Base-by-base conservation (phyloP, 2,113 vertebrate genomes). In the Tupaia tana region DNA sequence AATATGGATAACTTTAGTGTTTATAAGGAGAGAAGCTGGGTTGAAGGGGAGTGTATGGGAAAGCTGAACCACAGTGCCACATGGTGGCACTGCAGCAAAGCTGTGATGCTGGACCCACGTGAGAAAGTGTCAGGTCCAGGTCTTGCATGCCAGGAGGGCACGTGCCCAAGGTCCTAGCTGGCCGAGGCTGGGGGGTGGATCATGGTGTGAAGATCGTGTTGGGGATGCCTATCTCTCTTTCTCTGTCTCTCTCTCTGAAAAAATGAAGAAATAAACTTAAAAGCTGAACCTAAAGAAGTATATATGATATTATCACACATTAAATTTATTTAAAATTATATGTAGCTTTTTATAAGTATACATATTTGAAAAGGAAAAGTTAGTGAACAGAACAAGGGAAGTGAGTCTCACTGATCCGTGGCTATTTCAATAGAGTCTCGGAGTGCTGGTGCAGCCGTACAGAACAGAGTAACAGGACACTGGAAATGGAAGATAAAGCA, bases 341-440 rank as follows among this genome's bases (percentile, higher is more conserved):
- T 89, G 89, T 54, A 34, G 84, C 19, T 70, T 10, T 84, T 88
- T 86, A 31, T 27, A 77, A n/a, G 22, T 63, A 89, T 34, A 34
- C 89, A 91, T 86, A 94, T 80, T 94, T 93, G 27, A 93, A 92
- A 79, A 90, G 74, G 34, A 92, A 89, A 77, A 95, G 69, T 66
- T 77, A 85, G 59, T 16, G 86, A 95, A 25, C 25, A 94, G 58
- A 85, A 69, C 8, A 78, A 91, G 29, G 86, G 31, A 91, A 95
- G 31, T 61, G 14, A 96, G 25, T 85, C 89, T 97, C 92, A 59
- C 43, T 27, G 82, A 95, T 93, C 88, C 75, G 1, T 29, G 71
- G 61, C 63, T 52, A 77, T 86, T 90, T 69, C 83, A 16, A 18
- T 43, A 63, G 70, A 94, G 73, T 15, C 85, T 91, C 54, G 22